phyloP scores from a whole-genome alignment of 1,140 invertebrate species.

The Drosophila triauraria region DNA sequence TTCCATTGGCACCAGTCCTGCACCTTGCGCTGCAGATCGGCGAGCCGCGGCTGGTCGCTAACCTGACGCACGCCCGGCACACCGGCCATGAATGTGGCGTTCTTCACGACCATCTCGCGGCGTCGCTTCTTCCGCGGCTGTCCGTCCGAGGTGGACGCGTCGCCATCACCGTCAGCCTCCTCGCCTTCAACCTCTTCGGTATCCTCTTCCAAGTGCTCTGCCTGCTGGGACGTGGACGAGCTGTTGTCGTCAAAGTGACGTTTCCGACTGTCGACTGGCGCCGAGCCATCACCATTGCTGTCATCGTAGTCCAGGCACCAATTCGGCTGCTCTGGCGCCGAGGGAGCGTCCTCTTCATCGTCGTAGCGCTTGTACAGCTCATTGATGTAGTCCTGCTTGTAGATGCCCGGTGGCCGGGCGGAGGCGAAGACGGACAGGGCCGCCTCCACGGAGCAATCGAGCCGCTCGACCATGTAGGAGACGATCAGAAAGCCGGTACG shows the following conservation, averaged over 20 bases:
- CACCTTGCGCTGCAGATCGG: slow-evolving; percentile 90
- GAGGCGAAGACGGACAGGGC: slow-evolving; percentile 92
- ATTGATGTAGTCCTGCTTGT: slow-evolving; percentile 91
- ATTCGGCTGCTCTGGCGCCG: slow-evolving; percentile 91
- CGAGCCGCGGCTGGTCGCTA: slow-evolving; percentile 86
- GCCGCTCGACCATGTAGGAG: slow-evolving; percentile 94
- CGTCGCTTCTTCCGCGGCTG: slow-evolving; percentile 69
- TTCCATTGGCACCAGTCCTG: slow-evolving; percentile 94
- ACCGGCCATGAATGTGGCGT: slow-evolving; percentile 92
- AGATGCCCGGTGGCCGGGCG: slow-evolving; percentile 91
- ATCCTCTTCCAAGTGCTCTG: slow-evolving; percentile 21
- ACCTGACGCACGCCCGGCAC: slow-evolving; percentile 89
- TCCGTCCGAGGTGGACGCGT: slow-evolving; percentile 55
- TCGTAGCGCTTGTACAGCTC: slow-evolving; percentile 92
- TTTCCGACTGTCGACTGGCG: slow-evolving; percentile 27
- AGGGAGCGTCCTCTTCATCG: slow-evolving; percentile 89
- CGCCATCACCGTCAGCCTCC: slow-evolving; percentile 43
- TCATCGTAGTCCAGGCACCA: slow-evolving; percentile 89
- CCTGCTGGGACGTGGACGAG: slow-evolving; percentile 62
- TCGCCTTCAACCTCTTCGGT: slow-evolving; percentile 52
- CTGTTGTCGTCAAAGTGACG: slow-evolving; percentile 44
- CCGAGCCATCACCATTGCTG: slow-evolving; percentile 60
- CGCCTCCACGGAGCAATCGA: slow-evolving; percentile 92
- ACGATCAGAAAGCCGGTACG: slow-evolving; percentile 97
- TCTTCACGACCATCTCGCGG: slow-evolving; percentile 85